phyloP scores from a whole-genome alignment of 2,888 invertebrate species.

The Eristalis intricaria region DNA sequence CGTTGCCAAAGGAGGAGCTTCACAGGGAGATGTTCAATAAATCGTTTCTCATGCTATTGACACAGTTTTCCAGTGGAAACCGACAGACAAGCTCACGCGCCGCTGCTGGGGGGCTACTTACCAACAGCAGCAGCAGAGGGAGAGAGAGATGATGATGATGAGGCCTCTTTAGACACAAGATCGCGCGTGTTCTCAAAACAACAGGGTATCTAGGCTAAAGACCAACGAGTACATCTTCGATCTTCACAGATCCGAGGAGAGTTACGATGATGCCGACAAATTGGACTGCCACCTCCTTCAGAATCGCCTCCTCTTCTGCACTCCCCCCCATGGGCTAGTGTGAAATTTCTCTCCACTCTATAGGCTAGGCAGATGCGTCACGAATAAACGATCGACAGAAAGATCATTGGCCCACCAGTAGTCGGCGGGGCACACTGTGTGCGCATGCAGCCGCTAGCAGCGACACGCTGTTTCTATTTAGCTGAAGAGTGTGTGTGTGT shows the following conservation, averaged over 20 bases:
- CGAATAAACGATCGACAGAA: constrained; percentile 29
- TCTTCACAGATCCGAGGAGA: constrained; percentile 28
- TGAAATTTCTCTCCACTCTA: constrained; percentile 44
- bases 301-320: too few species aligned
- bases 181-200: constrained; percentile 25
- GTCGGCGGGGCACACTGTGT: not conserved
- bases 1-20: constrained; percentile 12
- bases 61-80: constrained; percentile 55
- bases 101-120: not conserved
- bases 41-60: constrained; percentile 56
- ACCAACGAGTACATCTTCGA: constrained; percentile 36
- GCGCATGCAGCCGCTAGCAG: not conserved
- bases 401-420: not conserved
- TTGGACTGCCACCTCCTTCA: constrained; percentile 41
- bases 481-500: not conserved
- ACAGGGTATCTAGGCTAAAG: constrained; percentile 56
- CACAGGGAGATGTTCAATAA: constrained; percentile 49
- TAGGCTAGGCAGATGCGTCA: constrained; percentile 67
- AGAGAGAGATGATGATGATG: not conserved
- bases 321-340: constrained; percentile 9
- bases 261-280: constrained; percentile 50
- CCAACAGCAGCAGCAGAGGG: not conserved
- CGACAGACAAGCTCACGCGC: constrained; percentile 19
- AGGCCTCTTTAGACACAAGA: not conserved
- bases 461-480: constrained; percentile 8